Evolutionary conservation across 2,797 vertebrate genomes (phyloP).

Genomic region (Morelia viridis): DNA sequence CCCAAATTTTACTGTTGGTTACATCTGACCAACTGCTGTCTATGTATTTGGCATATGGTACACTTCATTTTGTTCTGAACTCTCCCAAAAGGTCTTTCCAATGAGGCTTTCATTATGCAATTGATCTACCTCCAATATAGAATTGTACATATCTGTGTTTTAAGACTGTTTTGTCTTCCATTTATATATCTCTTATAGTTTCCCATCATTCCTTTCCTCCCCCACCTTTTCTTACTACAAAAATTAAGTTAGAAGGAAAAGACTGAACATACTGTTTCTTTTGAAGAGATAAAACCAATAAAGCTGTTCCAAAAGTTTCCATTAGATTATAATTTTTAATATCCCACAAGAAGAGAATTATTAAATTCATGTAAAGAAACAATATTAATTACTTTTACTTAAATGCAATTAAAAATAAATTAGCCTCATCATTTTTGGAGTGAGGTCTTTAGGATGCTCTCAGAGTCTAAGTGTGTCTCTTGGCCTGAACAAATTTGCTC

Average conservation of each 20-base stretch:
- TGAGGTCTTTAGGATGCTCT: not conserved
- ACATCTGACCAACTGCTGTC: not conserved
- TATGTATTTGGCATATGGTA: not conserved
- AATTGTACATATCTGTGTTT: not conserved
- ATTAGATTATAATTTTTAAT: not conserved
- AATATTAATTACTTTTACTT: not conserved
- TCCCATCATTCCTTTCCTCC: no score
- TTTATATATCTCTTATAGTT: not conserved
- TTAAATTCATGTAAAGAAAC: not conserved
- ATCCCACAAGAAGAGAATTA: not conserved
- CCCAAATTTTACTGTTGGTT: not conserved
- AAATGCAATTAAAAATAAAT: not conserved
- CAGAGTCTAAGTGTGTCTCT: not conserved
- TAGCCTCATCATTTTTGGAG: not conserved
- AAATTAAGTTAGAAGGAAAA: not conserved
- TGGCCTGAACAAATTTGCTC: not conserved
- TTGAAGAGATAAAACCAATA: not conserved
- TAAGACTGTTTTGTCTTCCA: not conserved
- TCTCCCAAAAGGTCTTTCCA: not conserved
- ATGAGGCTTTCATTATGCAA: constrained; percentile 1
- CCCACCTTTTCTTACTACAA: not conserved
- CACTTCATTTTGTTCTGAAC: not conserved
- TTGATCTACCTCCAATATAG: not conserved
- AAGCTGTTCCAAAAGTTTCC: not conserved
- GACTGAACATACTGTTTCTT: not conserved